These are phyloP conservation scores for Heptranchias perlo DNA, from an alignment of 2,113 vertebrate genomes.

Conservation along the genomic window DNA sequence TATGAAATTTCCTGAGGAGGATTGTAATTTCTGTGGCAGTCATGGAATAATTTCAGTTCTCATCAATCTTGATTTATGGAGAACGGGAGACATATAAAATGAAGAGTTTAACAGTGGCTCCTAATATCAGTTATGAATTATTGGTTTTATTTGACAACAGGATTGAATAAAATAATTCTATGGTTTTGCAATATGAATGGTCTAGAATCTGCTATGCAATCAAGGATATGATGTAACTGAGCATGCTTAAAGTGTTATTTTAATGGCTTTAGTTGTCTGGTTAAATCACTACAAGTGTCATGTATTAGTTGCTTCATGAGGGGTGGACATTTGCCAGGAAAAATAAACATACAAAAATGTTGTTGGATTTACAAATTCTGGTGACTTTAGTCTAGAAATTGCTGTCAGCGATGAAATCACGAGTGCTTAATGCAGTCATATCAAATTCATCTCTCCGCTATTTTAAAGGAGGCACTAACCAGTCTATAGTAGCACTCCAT, in stretches of 20 bases:
- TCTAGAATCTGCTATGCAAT: not conserved
- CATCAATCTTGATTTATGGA: conserved; percentile 32
- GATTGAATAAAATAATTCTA: conserved; percentile 20
- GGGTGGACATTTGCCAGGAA: not conserved
- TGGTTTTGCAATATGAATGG: not conserved
- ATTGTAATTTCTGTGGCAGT: conserved; percentile 26
- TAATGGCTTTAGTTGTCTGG: not conserved
- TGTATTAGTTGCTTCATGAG: not conserved
- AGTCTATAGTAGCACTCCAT: no score
- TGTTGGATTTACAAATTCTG: not conserved
- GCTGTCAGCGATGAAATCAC: not conserved
- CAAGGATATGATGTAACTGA: not conserved
- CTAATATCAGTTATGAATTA: conserved; percentile 6
- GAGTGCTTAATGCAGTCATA: not conserved
- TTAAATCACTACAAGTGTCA: not conserved
- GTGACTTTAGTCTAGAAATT: not conserved
- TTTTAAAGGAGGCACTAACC: not conserved
- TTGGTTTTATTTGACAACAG: conserved; percentile 17
- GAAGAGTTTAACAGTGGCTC: not conserved
- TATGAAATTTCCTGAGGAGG: not conserved
- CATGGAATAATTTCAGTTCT: conserved; percentile 10
- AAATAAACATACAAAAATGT: not conserved
- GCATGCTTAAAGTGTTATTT: not conserved
- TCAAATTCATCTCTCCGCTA: not conserved
- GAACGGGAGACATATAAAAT: conserved; percentile 7